Conservation (phyloP, 2,888 invertebrate genomes). For the Sepiola atlantica region DNA sequence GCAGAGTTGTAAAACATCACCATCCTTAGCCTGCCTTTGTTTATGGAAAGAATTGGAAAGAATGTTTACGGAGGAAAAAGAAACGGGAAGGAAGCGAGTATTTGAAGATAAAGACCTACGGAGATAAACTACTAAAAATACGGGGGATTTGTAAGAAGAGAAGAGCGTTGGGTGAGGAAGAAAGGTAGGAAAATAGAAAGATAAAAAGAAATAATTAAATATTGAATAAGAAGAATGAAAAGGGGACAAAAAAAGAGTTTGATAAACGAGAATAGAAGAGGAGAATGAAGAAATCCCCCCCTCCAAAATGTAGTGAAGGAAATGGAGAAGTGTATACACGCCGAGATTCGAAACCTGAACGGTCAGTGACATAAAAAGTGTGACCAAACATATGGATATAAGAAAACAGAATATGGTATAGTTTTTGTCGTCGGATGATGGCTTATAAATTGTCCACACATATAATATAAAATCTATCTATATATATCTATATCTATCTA, state of each 20-base stretch:
- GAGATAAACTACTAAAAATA: not conserved
- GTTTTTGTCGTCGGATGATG: too few species aligned
- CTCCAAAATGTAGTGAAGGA: not conserved
- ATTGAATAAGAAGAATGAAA: not conserved
- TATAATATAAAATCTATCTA: too few species aligned
- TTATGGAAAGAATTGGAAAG: not conserved
- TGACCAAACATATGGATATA: too few species aligned
- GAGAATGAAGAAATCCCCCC: not conserved
- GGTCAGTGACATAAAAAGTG: too few species aligned
- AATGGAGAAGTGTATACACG: not conserved
- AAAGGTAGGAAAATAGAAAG: not conserved
- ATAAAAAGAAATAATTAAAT: not conserved
- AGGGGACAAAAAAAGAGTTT: not conserved
- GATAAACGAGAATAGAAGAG: not conserved
- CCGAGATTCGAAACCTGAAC: too few species aligned
- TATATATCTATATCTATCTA: too few species aligned
- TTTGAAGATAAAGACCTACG: not conserved
- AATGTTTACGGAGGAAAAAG: not conserved
- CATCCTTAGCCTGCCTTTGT: not conserved
- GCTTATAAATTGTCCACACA: too few species aligned
- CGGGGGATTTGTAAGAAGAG: not conserved
- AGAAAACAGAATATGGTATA: too few species aligned
- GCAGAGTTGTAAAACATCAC: not conserved
- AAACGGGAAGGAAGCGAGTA: not conserved
- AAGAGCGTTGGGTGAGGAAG: not conserved